Evolutionary conservation across 2,888 invertebrate genomes (phyloP).

Genomic region (Dermolepida albohirtum): DNA sequence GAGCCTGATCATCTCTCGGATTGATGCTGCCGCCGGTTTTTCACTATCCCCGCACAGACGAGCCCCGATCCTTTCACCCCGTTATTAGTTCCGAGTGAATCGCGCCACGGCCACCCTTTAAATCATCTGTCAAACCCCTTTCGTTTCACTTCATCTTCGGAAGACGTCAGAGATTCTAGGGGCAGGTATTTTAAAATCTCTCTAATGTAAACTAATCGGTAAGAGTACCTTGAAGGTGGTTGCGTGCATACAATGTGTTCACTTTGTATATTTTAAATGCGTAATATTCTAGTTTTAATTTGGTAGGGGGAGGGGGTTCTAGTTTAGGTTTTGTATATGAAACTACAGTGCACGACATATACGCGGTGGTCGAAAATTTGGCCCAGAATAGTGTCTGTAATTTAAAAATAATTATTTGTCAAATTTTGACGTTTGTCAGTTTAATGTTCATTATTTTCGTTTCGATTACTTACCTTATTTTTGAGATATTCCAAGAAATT

Average conservation of each 20-base stretch:
- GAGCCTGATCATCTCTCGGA: constrained; percentile 40
- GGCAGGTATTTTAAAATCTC: constrained; percentile 19
- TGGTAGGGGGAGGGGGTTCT: no score
- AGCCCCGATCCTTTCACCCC: constrained; percentile 38
- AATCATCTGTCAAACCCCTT: constrained; percentile 44
- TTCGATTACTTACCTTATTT: no score
- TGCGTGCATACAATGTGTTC: not conserved
- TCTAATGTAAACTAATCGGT: constrained; percentile 15
- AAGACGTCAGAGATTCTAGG: constrained; percentile 12
- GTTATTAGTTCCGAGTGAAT: constrained; percentile 40
- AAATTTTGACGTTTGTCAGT: no score
- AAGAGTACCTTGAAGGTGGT: constrained; percentile 3
- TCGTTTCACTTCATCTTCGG: constrained; percentile 37
- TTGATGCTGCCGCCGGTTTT: constrained; percentile 37
- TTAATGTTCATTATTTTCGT: no score
- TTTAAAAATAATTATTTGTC: no score
- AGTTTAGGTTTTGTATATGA: no score
- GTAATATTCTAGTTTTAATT: no score
- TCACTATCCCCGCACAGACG: constrained; percentile 35
- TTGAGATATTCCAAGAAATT: no score
- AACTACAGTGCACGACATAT: no score
- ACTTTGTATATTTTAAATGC: no score
- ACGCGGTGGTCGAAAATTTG: no score
- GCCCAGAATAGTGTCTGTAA: no score
- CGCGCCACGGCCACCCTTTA: constrained; percentile 38